Evolutionary conservation across 92 coral and sea anemone species (phyloP).

Genomic region (Parazoanthus swiftii): DNA sequence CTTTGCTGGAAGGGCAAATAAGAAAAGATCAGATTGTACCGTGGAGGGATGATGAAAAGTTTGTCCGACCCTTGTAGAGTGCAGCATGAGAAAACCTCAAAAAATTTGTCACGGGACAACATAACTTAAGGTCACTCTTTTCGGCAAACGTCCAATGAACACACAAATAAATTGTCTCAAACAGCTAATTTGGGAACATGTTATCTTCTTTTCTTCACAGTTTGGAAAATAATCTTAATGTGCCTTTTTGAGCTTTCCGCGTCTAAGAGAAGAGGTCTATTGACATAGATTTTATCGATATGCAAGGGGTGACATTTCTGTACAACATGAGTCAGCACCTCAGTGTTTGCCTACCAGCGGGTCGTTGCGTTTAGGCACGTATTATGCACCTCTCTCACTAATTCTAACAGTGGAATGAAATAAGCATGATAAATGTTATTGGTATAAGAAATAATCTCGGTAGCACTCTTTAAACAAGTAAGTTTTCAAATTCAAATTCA

Average conservation of each 20-base stretch:
- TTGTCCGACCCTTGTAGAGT: neutral
- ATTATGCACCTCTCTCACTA: neutral
- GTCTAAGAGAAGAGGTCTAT: neutral
- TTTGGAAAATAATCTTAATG: too few relatives aligned
- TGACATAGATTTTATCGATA: neutral
- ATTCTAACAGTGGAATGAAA: neutral
- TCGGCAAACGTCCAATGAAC: neutral
- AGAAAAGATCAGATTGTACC: neutral
- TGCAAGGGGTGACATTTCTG: too few relatives aligned
- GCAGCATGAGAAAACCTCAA: constrained; percentile 14
- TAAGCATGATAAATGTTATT: neutral
- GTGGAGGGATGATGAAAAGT: constrained; percentile 3
- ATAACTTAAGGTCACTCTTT: too few relatives aligned
- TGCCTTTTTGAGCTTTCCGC: neutral
- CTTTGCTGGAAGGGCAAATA: neutral
- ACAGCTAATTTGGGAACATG: neutral
- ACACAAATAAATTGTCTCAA: neutral
- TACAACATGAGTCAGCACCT: neutral
- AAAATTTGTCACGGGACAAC: constrained; percentile 12
- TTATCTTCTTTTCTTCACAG: too few relatives aligned
- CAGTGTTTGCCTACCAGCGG: neutral
- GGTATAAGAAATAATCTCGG: neutral
- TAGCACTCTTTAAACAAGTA: too few relatives aligned
- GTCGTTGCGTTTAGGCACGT: neutral
- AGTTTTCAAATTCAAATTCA: too few relatives aligned